These are phyloP conservation scores for Drosophila ogumai DNA, from an alignment of 1,140 invertebrate genomes.

Conservation along the genomic window DNA sequence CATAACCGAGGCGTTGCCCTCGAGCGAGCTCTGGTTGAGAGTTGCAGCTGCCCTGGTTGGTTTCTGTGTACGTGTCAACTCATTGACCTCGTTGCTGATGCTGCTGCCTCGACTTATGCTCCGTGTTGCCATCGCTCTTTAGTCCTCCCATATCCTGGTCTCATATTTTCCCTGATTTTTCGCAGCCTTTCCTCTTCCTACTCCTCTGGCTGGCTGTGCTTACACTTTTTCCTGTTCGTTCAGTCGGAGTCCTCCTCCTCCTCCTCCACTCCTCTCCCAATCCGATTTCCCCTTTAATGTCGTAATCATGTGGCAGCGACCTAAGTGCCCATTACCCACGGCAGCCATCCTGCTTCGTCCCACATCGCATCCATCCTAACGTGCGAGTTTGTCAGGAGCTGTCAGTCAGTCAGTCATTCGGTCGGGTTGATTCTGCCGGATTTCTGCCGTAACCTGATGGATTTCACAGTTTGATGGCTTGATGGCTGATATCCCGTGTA, in stretches of 20 bases:
- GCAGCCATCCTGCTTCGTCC: constrained; percentile 10
- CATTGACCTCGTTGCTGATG: constrained; percentile 58
- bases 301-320: constrained; percentile 57
- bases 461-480: constrained; percentile 49
- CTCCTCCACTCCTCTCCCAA: constrained; percentile 1
- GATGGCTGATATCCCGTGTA: constrained; percentile 27
- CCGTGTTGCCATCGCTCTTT: constrained; percentile 29
- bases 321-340: constrained; percentile 61
- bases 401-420: constrained; percentile 19
- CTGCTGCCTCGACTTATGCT: constrained; percentile 25
- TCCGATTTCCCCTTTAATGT: constrained; percentile 44
- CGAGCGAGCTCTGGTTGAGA: constrained; percentile 22
- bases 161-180: constrained; percentile 46
- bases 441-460: constrained; percentile 39
- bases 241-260: background rate
- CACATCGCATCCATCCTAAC: constrained; percentile 8
- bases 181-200: background rate
- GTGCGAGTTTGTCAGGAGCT: constrained; percentile 34
- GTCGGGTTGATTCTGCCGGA: constrained; percentile 28
- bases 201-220: constrained; percentile 17
- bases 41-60: constrained; percentile 37
- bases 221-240: constrained; percentile 14
- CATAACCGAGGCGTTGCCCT: constrained; percentile 41
- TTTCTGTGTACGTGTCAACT: constrained; percentile 54
- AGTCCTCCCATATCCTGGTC: constrained; percentile 6